phyloP scores from a whole-genome alignment of 64 coral and sea anemone species.

The Stichodactyla mertensii region DNA sequence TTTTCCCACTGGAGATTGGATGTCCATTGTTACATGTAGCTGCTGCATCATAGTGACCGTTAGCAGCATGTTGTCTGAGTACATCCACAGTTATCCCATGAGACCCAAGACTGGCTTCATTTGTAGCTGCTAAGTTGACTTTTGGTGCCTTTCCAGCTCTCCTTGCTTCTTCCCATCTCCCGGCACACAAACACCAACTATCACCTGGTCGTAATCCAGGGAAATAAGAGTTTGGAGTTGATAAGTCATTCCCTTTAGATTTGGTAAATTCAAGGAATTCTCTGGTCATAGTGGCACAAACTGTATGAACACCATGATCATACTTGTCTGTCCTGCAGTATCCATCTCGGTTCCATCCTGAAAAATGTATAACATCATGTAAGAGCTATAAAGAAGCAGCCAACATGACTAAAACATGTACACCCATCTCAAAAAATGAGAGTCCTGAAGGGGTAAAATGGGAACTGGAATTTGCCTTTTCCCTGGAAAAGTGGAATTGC shows the following conservation, averaged over 20 bases:
- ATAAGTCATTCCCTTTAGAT: neutral
- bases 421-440: too few species aligned
- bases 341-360: neutral
- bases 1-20: neutral
- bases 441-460: too few species aligned
- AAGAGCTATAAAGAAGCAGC: too few species aligned
- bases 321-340: neutral
- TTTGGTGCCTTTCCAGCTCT: neutral
- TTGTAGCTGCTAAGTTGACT: neutral
- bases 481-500: too few species aligned
- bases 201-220: neutral
- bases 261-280: neutral
- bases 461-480: too few species aligned
- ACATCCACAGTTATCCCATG: neutral
- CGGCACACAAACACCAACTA: neutral
- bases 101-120: neutral
- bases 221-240: neutral
- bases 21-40: neutral
- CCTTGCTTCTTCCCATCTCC: neutral
- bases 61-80: neutral
- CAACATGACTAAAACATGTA: too few species aligned
- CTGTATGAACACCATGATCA: slow-evolving; percentile 3
- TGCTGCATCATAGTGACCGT: neutral
- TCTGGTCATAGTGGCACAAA: neutral
- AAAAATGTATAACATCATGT: neutral